These are phyloP conservation scores for Rhagonycha lutea DNA, from an alignment of 2,888 invertebrate species.

Conservation along the genomic window DNA sequence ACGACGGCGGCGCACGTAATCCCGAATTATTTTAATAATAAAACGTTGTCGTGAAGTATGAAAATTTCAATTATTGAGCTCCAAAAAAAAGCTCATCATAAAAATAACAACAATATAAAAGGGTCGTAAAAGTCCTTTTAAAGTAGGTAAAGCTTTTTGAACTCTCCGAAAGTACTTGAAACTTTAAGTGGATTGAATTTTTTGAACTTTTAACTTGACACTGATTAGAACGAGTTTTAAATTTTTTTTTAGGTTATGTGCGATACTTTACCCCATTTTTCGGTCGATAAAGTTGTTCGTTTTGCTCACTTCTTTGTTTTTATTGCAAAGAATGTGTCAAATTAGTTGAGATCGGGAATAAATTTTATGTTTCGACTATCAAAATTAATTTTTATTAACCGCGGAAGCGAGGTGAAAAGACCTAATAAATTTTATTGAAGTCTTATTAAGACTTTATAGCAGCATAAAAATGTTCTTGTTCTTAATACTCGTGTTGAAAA, in stretches of 20 bases:
- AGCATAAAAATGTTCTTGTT: neutral
- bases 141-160: conserved; percentile 6
- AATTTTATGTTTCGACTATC: neutral
- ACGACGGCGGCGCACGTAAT: neutral
- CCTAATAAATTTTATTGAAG: neutral
- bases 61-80: neutral
- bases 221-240: neutral
- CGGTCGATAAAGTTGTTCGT: neutral
- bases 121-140: conserved; percentile 13
- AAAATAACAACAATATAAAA: conserved; percentile 14
- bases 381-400: neutral
- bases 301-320: neutral
- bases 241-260: neutral
- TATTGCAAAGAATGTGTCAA: neutral
- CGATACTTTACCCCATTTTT: neutral
- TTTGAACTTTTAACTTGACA: neutral
- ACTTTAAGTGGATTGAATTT: neutral
- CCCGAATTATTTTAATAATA: neutral
- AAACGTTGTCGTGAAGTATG: neutral
- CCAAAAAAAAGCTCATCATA: neutral
- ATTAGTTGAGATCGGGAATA: neutral
- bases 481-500: conserved; percentile 1
- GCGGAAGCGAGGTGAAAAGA: neutral
- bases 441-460: neutral
- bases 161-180: neutral